Evolutionary conservation across 2,888 invertebrate species (phyloP).

Genomic region (Stenchaetothrips biformis): DNA sequence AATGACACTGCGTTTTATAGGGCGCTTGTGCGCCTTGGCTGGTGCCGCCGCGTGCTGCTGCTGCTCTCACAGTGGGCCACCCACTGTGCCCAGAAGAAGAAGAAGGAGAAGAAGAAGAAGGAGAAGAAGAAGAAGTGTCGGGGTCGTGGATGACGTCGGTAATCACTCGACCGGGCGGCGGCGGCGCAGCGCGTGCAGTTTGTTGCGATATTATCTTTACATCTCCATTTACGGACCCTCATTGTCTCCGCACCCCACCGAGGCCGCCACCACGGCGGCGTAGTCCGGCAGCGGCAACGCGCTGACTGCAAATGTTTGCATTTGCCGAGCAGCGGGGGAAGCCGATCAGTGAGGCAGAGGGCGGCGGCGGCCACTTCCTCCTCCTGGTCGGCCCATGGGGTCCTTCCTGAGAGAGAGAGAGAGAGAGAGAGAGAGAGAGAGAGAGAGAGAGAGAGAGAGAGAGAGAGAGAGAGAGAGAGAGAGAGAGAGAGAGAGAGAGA

Average conservation of each 20-base stretch:
- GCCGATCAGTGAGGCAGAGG: too few relatives aligned
- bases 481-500: not conserved
- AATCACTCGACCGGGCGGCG: not conserved
- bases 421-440: not conserved
- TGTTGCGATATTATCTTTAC: not conserved
- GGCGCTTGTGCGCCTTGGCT: too few relatives aligned
- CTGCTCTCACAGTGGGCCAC: too few relatives aligned
- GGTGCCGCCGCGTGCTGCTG: too few relatives aligned
- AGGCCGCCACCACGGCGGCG: not conserved
- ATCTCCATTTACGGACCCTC: not conserved
- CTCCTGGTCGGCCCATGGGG: not conserved
- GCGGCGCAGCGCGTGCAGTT: not conserved
- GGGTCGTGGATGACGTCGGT: too few relatives aligned
- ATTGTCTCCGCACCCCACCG: not conserved
- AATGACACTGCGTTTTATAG: too few relatives aligned
- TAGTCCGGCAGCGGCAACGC: not conserved
- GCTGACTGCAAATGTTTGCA: too few relatives aligned
- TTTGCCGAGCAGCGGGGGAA: too few relatives aligned
- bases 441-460: slow-evolving; percentile 10
- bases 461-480: slow-evolving; percentile 10
- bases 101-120: too few relatives aligned
- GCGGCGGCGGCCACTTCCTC: not conserved
- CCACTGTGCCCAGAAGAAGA: too few relatives aligned
- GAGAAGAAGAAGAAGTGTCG: too few relatives aligned
- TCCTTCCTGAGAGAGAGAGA: not conserved